Conservation (phyloP, 1,140 invertebrate genomes). For the Pararge aegeria region DNA sequence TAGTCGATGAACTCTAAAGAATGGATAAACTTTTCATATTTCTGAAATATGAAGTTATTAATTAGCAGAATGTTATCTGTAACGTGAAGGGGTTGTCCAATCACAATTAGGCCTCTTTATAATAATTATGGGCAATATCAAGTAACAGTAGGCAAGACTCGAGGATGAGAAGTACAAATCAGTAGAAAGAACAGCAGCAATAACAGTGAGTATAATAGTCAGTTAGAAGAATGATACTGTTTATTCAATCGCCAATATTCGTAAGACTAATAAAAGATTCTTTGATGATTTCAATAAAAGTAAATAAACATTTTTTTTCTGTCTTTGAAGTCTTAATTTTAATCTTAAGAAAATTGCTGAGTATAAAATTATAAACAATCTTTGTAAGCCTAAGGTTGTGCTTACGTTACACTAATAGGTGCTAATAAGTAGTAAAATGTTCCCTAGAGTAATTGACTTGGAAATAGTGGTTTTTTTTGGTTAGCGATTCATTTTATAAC, state of each 20-base stretch:
- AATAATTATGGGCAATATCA: slow-evolving; percentile 11
- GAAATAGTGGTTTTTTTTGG: slow-evolving; percentile 79
- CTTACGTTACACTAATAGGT: slow-evolving; percentile 73
- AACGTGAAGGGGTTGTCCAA: slow-evolving; percentile 19
- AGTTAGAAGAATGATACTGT: slow-evolving; percentile 12
- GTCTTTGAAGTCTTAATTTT: slow-evolving; percentile 65
- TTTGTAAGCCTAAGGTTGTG: slow-evolving; percentile 71
- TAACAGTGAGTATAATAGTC: slow-evolving; percentile 14
- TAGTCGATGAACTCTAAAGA: slow-evolving; percentile 18
- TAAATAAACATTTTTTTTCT: slow-evolving; percentile 21
- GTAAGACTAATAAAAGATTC: slow-evolving; percentile 17
- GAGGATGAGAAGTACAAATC: slow-evolving; percentile 9
- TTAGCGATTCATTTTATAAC: slow-evolving; percentile 55
- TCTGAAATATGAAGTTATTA: neutral
- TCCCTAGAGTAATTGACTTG: slow-evolving; percentile 86
- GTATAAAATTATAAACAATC: slow-evolving; percentile 79
- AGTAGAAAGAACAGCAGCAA: slow-evolving; percentile 35
- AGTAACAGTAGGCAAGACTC: slow-evolving; percentile 23
- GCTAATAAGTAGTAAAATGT: slow-evolving; percentile 81
- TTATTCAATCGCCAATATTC: slow-evolving; percentile 19
- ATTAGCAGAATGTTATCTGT: neutral
- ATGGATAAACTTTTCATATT: neutral
- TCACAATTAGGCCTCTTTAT: slow-evolving; percentile 33
- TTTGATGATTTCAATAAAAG: slow-evolving; percentile 19
- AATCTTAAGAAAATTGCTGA: slow-evolving; percentile 69